Conservation (phyloP, 2,797 vertebrate species). For the Labeo calbasu region DNA sequence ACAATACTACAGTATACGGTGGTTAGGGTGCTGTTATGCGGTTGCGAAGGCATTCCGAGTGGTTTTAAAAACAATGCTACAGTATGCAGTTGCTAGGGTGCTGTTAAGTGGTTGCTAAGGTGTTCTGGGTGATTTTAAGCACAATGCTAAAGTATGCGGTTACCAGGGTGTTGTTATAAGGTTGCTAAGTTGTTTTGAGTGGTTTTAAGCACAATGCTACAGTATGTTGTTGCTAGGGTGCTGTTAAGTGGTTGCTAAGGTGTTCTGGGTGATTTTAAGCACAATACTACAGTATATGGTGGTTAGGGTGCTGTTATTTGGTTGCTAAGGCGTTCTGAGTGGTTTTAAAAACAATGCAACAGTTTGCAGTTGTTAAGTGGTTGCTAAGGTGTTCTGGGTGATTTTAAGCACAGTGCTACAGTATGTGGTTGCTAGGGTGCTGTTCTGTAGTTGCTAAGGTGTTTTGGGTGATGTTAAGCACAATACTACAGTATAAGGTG, state of each 20-base stretch:
- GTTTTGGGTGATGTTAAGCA: background rate
- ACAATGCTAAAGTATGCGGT: background rate
- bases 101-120: background rate
- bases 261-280: background rate
- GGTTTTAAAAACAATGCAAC: background rate
- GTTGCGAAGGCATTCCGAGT: background rate
- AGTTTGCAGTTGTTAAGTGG: too few relatives aligned
- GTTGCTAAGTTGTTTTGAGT: background rate
- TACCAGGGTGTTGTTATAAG: too few relatives aligned
- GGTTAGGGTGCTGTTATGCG: background rate
- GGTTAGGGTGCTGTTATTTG: too few relatives aligned
- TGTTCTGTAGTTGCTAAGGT: too few relatives aligned
- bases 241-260: too few relatives aligned
- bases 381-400: background rate
- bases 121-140: background rate
- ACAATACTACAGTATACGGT: background rate
- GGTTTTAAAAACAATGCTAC: background rate
- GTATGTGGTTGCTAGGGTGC: background rate
- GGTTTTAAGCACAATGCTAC: background rate
- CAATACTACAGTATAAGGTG: background rate
- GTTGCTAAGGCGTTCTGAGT: background rate
- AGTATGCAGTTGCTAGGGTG: background rate
- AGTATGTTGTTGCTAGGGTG: background rate
- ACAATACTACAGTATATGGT: background rate
- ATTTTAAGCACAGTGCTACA: background rate